Evolutionary conservation across 2,113 vertebrate species (phyloP), one percentile per base, ranked within the genome.

Genomic region (Dinomys branickii): DNA sequence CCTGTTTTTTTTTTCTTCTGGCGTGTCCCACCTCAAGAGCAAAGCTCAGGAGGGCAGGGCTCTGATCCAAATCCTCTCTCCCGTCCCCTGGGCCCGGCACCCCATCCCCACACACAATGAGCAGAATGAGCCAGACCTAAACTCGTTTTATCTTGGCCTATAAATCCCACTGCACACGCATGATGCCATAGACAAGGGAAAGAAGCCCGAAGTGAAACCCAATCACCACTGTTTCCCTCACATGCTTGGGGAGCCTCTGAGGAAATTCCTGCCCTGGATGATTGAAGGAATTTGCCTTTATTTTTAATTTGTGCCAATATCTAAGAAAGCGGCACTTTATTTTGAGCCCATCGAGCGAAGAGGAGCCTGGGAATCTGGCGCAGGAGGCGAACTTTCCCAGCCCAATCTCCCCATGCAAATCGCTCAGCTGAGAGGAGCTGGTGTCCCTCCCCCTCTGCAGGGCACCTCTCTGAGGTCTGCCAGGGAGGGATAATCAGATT

Each of bases 321-420:
- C 97, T 85, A 41, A 94, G 96, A 87, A 95, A 97, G 83, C 33
- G 0, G 65, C 92, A 93, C 92, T 98, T 94, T 78, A 96, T 97
- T 93, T 63, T 12, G 63, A 97, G 94, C 88, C 96, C 81, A n/a
- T 95, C 47, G 5, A 6, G 75, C 19, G 0, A 30, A 9, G 2
- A 90, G 90, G 78, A 90, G 95, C 90, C 41, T 22, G 0, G 12
- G 69, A 52, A 92, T 47, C 92, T 95, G 96, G 94, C 35, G 3
- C 85, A 6, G 83, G 92, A 94, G 92, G 41, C 75, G 20, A 94
- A 96, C 94, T 97, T 96, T 84, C 83, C 73, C 83, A 17, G 83
- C 54, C 93, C 52, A 0, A 28, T 35, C 78, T 91, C 86, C 78
- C 77, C 0, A 3, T 0, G 91, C 91, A 71, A 58, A 82, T 59